A percentile compares a stretch with the other conserved stretches of the same genome.
Evolutionary conservation across 2,797 vertebrate genomes (phyloP).

Genomic region (Bovichtus variegatus): DNA sequence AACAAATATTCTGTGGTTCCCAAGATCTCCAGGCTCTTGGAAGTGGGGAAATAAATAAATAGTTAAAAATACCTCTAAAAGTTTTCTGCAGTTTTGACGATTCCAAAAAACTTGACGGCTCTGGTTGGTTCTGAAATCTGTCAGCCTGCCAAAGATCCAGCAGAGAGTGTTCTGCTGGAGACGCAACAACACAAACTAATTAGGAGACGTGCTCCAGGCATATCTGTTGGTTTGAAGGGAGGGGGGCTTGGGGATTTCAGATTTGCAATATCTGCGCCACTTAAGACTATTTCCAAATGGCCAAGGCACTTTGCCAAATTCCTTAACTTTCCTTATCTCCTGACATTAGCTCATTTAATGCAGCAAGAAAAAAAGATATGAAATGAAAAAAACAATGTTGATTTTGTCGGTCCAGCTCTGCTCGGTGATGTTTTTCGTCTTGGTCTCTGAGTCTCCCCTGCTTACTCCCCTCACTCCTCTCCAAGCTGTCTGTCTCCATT

Average conservation of each 20-base stretch:
- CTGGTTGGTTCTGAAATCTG: conserved; percentile 45
- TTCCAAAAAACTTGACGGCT: conserved; percentile 15
- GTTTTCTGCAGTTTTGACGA: conserved; percentile 29
- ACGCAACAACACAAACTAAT: conserved; percentile 60
- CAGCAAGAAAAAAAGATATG: conserved; percentile 41
- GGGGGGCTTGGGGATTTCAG: conserved; percentile 31
- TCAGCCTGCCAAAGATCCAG: conserved; percentile 44
- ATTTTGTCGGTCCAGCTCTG: conserved; percentile 32
- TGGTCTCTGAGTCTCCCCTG: conserved; percentile 29
- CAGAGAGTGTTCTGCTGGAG: conserved; percentile 46
- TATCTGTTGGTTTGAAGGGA: conserved; percentile 62
- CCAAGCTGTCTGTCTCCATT: conserved; percentile 69
- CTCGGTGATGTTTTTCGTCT: conserved; percentile 45
- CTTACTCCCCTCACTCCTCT: conserved; percentile 50
- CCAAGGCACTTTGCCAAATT: conserved; percentile 44
- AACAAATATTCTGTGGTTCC: conserved; percentile 37
- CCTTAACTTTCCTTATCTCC: conserved; percentile 36
- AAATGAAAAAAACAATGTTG: conserved; percentile 45
- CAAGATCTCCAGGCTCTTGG: conserved; percentile 15
- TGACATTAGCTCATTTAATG: conserved; percentile 27
- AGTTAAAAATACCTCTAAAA: conserved; percentile 7
- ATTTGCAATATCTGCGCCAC: conserved; percentile 44
- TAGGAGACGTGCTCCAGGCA: conserved; percentile 52
- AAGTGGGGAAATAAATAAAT: too few relatives aligned
- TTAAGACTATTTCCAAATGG: conserved; percentile 54